Percentiles rank a stretch among this genome's conserved stretches.
These are phyloP conservation scores for Rhimphoctona megacephalus DNA, from an alignment of 2,888 invertebrate species.

Conservation along the genomic window DNA sequence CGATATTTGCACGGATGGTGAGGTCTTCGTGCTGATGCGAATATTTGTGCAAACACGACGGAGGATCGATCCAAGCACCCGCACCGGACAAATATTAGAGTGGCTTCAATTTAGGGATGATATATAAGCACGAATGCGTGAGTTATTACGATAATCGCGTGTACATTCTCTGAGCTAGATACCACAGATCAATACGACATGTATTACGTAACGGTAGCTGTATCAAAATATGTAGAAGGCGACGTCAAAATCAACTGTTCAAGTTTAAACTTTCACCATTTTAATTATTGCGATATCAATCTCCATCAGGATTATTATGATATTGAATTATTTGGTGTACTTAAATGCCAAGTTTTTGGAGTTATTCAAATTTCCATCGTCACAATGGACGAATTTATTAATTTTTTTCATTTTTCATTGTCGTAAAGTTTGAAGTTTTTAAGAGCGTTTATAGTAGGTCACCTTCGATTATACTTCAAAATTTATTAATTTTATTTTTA, in stretches of 20 bases:
- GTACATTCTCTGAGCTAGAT: conserved; percentile 49
- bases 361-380: background rate
- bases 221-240: conserved; percentile 15
- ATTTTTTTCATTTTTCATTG: background rate
- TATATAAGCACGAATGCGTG: conserved; percentile 54
- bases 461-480: background rate
- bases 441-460: background rate
- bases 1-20: conserved; percentile 50
- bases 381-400: background rate
- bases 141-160: conserved; percentile 57
- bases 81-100: conserved; percentile 61
- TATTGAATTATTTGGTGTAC: background rate
- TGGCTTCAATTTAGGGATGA: conserved; percentile 61
- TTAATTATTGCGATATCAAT: conserved; percentile 6
- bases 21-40: conserved; percentile 42
- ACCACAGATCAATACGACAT: conserved; percentile 12
- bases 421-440: background rate
- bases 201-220: conserved; percentile 11
- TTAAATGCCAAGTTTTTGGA: background rate
- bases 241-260: background rate
- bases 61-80: conserved; percentile 46
- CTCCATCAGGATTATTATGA: background rate
- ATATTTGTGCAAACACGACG: conserved; percentile 59
- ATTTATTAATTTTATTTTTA: background rate
- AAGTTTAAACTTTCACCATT: background rate